Conservation (phyloP, 2,888 invertebrate genomes). For the Volucella inanis region DNA sequence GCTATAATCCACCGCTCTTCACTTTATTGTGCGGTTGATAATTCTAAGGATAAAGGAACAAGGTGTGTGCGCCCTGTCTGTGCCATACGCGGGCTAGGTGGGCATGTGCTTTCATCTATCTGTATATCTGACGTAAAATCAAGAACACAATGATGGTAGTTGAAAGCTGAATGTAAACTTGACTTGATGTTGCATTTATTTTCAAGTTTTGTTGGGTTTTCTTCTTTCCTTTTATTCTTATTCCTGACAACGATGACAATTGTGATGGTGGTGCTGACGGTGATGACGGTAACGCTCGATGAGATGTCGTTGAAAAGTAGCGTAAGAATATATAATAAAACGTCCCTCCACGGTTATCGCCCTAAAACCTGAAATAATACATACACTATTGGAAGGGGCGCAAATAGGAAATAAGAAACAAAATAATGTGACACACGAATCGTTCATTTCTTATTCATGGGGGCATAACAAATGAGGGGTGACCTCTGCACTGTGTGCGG, state of each 20-base stretch:
- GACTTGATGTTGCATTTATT: conserved; percentile 56
- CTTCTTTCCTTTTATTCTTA: conserved; percentile 6
- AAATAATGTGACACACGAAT: conserved; percentile 68
- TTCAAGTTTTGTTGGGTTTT: neutral
- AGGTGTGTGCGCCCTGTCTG: neutral
- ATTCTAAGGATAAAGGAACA: conserved; percentile 35
- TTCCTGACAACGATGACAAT: neutral
- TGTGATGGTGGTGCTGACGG: neutral
- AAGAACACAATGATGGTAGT: conserved; percentile 36
- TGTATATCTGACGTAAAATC: conserved; percentile 10
- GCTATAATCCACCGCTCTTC: conserved; percentile 48
- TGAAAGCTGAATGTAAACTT: conserved; percentile 52
- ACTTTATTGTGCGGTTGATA: conserved; percentile 58
- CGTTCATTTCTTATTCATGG: conserved; percentile 63
- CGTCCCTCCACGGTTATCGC: conserved; percentile 6
- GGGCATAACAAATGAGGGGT: conserved; percentile 69
- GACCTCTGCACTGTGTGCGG: conserved; percentile 52
- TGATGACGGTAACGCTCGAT: conserved; percentile 23
- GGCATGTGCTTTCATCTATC: conserved; percentile 24
- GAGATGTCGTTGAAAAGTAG: conserved; percentile 41
- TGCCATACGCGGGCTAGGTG: conserved; percentile 5
- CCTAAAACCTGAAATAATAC: conserved; percentile 12
- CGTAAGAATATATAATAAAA: neutral
- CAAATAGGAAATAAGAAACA: conserved; percentile 41
- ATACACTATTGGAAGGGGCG: neutral